Base-by-base conservation (phyloP, 2,113 vertebrate genomes). In the Fukomys damarensis region DNA sequence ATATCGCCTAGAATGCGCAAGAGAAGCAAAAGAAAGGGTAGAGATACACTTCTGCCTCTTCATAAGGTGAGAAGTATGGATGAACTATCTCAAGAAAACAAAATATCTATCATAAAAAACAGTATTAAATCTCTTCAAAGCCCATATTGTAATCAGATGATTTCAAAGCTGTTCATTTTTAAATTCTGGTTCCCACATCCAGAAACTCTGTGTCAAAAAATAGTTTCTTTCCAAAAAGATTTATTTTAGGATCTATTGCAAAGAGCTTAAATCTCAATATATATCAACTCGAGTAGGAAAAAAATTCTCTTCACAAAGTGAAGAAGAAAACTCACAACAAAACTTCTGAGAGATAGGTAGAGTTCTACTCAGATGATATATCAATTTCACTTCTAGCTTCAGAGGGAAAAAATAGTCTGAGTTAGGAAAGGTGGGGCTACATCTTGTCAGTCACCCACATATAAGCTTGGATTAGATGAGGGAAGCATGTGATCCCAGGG, bases 161-260 rank as follows among this genome's bases (percentile, higher is more conserved):
- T 77, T 72, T 83, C 74, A 84, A 95, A 74, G 26, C 35, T 70
- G 38, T 79, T 92, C 63, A 28, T 79, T 96, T 95, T 94, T 49
- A 83, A 92, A 96, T 52, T 89, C n/a, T 28, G 24, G 2, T 68
- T 66, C 14, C 24, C 43, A 58, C 9, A 97, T 76, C 12, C 61
- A 86, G 85, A 94, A 85, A 32, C 32, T 85, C 26, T 86, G 17
- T 84, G 13, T 89, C 22, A 81, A 86, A 82, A 97, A 52, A 26
- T 26, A 84, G n/a, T 81, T 80, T 74, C 14, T 72, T 93, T 95
- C 72, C 58, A 70, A 86, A 89, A 96, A 81, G 65, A 63, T 52
- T 26, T 83, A 63, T 74, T 52, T 30, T 82, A 94, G 92, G 26
- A 92, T 84, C 81, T 43, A 95, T 76, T 58, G 20, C 35, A 84